These are phyloP conservation scores for Sylvia borin DNA, from an alignment of 2,797 vertebrate species.

Conservation along the genomic window DNA sequence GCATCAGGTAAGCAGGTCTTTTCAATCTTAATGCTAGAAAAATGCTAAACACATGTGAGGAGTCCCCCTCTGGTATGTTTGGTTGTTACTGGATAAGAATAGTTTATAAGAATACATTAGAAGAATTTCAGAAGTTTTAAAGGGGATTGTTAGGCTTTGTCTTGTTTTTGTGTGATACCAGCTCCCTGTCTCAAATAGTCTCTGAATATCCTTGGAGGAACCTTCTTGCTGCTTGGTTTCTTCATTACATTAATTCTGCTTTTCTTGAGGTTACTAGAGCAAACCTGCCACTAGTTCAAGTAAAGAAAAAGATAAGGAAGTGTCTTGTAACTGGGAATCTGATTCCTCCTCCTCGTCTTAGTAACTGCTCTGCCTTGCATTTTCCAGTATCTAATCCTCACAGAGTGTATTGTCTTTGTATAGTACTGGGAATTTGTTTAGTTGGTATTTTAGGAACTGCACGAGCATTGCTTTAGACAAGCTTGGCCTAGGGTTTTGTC, in stretches of 20 bases:
- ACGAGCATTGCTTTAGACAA: background rate
- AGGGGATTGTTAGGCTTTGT: background rate
- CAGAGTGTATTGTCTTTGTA: background rate
- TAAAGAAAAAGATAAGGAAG: background rate
- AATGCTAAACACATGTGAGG: background rate
- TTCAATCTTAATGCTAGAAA: slow-evolving; percentile 4
- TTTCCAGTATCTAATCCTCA: background rate
- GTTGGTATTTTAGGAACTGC: background rate
- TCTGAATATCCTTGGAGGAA: background rate
- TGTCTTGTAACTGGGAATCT: background rate
- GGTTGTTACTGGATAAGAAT: background rate
- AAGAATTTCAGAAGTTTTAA: background rate
- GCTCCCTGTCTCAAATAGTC: background rate
- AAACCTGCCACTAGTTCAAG: background rate
- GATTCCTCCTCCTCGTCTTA: background rate
- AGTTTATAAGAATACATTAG: background rate
- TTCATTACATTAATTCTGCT: background rate
- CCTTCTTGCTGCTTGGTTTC: background rate
- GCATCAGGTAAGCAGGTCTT: slow-evolving; percentile 87
- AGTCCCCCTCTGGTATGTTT: background rate
- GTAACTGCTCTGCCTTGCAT: background rate
- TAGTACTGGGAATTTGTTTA: background rate
- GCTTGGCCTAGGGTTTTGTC: background rate
- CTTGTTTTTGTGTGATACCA: background rate
- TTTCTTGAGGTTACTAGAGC: background rate